Base-by-base conservation (phyloP, 2,888 invertebrate genomes). In the Hesperia comma region DNA sequence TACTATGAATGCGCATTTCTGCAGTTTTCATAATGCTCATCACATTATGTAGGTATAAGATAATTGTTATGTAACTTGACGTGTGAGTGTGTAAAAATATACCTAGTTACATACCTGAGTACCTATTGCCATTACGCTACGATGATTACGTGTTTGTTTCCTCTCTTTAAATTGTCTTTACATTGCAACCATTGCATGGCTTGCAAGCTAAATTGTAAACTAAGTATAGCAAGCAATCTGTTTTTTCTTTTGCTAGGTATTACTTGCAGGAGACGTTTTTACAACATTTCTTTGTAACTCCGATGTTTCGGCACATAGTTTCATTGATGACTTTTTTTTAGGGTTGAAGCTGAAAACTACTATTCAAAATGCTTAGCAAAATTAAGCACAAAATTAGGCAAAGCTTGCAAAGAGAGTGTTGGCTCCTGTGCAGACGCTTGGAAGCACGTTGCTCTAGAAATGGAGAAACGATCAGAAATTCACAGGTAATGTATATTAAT, bases 321-420 rank as follows among this genome's bases (percentile, higher is more conserved):
- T 49, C 19, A 49, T 49, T 49, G 19, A 49, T 49, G n/a, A 10
- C 19, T 4, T 51, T 63, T 73, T 93, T 93, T 49, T 88, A 98
- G 98, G 89, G 96, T 98, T 68, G 98, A 98, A 86, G 95, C 98
- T 67, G 98, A 99, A 92, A 94, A 95, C 63, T 95, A 96, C 79
- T 99, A 98, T 86, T 97, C 98, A 61, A 98, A 98, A 93, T 96
- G 96, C 70, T 93, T 99, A 72, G 95, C 96, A 68, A 98, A 98
- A 92, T 94, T 98, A 77, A 97, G 98, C 71, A 94, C 94, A 53
- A 98, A 98, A 91, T 91, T 98, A 72, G 94, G 96, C 77, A 96
- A 98, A 87, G 96, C 97, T 0, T 96, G 96, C 84, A 94, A 96
- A 70, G 96, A 96, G 79, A 94, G 95, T 74, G 94, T 95, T 43